phyloP scores from a whole-genome alignment of 2,113 vertebrate genomes.

The Nycticorax nycticorax region DNA sequence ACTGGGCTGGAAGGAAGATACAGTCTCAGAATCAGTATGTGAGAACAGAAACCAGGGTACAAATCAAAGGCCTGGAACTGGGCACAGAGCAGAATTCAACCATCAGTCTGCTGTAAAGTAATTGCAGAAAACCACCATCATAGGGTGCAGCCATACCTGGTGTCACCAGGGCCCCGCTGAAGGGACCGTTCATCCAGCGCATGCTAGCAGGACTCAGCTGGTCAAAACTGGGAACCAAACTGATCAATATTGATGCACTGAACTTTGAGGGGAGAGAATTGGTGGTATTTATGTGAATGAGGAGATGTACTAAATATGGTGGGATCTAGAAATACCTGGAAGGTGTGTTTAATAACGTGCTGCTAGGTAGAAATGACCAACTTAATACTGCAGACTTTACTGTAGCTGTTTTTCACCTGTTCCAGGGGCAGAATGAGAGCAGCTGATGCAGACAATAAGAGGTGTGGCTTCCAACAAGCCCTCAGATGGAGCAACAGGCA shows the following conservation, averaged over 20 bases:
- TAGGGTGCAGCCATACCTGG: neutral
- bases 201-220: neutral
- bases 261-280: neutral
- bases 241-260: neutral
- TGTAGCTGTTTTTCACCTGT: neutral
- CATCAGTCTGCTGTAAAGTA: neutral
- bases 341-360: neutral
- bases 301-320: neutral
- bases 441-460: neutral
- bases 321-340: neutral
- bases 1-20: neutral
- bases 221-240: neutral
- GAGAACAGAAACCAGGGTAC: neutral
- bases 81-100: neutral
- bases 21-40: neutral
- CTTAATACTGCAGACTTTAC: neutral
- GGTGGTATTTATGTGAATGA: neutral
- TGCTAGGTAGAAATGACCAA: neutral
- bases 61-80: neutral
- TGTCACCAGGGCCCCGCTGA: neutral
- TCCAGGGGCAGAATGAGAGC: neutral
- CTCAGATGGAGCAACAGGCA: neutral
- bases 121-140: neutral
- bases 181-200: rapidly evolving
- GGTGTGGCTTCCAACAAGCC: neutral